Conservation (phyloP, 2,797 vertebrate species). For the Centroberyx gerrardi region DNA sequence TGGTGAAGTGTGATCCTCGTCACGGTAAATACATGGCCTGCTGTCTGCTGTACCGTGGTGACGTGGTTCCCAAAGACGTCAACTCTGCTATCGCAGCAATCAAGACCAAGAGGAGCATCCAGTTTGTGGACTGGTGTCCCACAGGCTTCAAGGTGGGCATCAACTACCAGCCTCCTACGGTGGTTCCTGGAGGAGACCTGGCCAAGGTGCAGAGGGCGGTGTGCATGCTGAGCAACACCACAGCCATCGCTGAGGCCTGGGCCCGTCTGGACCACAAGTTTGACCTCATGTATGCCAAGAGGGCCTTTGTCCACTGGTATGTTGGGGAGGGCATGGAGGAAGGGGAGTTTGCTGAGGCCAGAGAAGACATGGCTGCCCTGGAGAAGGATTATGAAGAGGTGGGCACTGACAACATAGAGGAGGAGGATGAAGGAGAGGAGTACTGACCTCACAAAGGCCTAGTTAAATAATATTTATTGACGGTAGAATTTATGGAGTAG, state of each 20-base stretch:
- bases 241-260: conserved; percentile 66
- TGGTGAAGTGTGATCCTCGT: conserved; percentile 89
- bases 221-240: conserved; percentile 82
- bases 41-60: conserved; percentile 87
- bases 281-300: conserved; percentile 70
- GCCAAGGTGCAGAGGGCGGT: conserved; percentile 83
- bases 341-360: conserved; percentile 75
- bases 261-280: conserved; percentile 67
- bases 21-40: conserved; percentile 90
- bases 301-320: conserved; percentile 72
- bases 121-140: conserved; percentile 89
- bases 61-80: conserved; percentile 89
- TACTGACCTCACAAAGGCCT: conserved; percentile 57
- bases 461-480: neutral
- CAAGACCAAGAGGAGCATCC: conserved; percentile 86
- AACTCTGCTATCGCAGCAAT: conserved; percentile 84
- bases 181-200: conserved; percentile 79
- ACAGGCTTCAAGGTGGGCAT: conserved; percentile 87
- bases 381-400: conserved; percentile 63
- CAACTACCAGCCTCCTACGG: conserved; percentile 80
- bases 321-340: conserved; percentile 78
- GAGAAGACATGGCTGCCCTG: conserved; percentile 68
- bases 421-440: conserved; percentile 83
- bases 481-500: neutral
- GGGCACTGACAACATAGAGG: conserved; percentile 66